These are phyloP conservation scores for Rhinella marina DNA, from an alignment of 2,797 vertebrate genomes.

Conservation along the genomic window DNA sequence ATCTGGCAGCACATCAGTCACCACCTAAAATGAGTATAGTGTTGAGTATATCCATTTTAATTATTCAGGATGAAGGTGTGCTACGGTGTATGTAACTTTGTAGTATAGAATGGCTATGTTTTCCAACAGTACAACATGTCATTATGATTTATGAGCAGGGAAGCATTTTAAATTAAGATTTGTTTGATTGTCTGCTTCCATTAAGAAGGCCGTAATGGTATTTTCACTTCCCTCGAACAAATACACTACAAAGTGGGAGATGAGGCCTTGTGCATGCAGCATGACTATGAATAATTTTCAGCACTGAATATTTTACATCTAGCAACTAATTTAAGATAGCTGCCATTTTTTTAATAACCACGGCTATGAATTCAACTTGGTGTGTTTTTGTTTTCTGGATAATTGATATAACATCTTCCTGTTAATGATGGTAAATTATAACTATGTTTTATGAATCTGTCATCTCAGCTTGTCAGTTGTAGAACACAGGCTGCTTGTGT, in stretches of 20 bases:
- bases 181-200: constrained; percentile 79
- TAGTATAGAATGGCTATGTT: background rate
- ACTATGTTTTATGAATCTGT: constrained; percentile 67
- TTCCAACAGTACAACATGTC: constrained; percentile 57
- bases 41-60: background rate
- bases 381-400: constrained; percentile 71
- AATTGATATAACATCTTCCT: constrained; percentile 75
- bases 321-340: constrained; percentile 75
- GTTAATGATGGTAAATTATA: constrained; percentile 73
- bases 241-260: constrained; percentile 67
- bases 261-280: constrained; percentile 59
- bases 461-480: constrained; percentile 62
- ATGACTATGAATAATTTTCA: constrained; percentile 77
- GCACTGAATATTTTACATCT: constrained; percentile 72
- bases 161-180: constrained; percentile 78
- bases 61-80: background rate
- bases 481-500: constrained; percentile 57
- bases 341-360: constrained; percentile 73
- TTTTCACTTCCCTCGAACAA: constrained; percentile 75
- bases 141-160: constrained; percentile 77
- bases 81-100: background rate
- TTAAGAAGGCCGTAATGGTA: constrained; percentile 72
- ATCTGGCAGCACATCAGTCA: background rate
- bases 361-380: constrained; percentile 68
- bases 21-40: background rate